phyloP scores from a whole-genome alignment of 2,113 vertebrate species.

The Pitta sordida region DNA sequence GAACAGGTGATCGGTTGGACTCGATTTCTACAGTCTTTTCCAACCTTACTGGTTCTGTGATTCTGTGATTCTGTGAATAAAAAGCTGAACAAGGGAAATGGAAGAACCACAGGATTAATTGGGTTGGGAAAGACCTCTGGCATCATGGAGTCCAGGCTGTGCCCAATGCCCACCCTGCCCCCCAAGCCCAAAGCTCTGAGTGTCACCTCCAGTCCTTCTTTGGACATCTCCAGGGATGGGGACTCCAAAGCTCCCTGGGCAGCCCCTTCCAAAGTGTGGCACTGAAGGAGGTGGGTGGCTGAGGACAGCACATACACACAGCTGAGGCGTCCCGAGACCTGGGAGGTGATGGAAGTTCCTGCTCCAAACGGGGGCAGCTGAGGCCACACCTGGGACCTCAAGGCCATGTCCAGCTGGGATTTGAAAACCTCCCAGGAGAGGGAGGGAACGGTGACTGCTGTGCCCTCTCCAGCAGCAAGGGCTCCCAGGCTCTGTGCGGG shows the following conservation, averaged over 20 bases:
- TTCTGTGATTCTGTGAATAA: too few relatives aligned
- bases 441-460: not conserved
- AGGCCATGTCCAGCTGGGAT: accelerated
- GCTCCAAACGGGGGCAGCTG: not conserved
- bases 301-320: too few relatives aligned
- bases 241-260: not conserved
- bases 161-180: accelerated
- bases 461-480: not conserved
- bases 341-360: not conserved
- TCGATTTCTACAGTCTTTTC: too few relatives aligned
- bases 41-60: too few relatives aligned
- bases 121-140: not conserved
- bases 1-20: too few relatives aligned
- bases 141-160: not conserved
- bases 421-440: not conserved
- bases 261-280: not conserved
- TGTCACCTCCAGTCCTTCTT: not conserved
- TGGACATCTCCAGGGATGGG: not conserved
- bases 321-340: not conserved
- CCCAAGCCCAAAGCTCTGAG: not conserved
- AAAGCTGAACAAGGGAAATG: not conserved
- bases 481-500: not conserved
- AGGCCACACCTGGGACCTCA: not conserved
- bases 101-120: not conserved
- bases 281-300: not conserved